phyloP scores from a whole-genome alignment of 2,113 vertebrate species.

The Sapayoa aenigma region DNA sequence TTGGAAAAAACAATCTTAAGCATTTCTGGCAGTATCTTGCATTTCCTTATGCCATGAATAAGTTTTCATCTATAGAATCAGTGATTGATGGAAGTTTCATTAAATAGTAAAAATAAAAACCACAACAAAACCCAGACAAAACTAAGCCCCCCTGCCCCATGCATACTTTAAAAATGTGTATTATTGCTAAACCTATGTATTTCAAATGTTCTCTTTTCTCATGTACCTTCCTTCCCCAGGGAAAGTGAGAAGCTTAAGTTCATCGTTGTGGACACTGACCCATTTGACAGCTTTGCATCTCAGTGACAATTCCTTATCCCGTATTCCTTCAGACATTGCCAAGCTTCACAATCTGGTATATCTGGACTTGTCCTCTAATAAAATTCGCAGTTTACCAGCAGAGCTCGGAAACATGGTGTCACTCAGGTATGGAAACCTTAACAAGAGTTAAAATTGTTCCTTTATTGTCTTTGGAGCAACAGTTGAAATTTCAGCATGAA shows the following conservation, averaged over 20 bases:
- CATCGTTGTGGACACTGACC: constrained; percentile 94
- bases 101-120: background rate
- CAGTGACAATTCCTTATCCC: constrained; percentile 96
- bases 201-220: background rate
- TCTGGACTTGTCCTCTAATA: constrained; percentile 97
- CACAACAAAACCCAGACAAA: background rate
- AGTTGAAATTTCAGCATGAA: background rate
- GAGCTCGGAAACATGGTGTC: constrained; percentile 99
- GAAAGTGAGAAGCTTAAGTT: constrained; percentile 93
- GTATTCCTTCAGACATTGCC: constrained; percentile 98
- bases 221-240: constrained; percentile 71
- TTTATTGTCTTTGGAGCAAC: background rate
- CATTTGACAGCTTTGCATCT: constrained; percentile 98
- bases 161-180: background rate
- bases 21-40: background rate
- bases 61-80: background rate
- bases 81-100: background rate
- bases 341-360: constrained; percentile 98
- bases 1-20: background rate
- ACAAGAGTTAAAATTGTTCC: background rate
- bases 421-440: constrained; percentile 84
- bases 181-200: background rate
- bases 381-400: constrained; percentile 97
- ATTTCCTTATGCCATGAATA: background rate
- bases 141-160: rapidly evolving